Base-by-base conservation (phyloP, 2,797 vertebrate genomes). In the Siniperca undulata region DNA sequence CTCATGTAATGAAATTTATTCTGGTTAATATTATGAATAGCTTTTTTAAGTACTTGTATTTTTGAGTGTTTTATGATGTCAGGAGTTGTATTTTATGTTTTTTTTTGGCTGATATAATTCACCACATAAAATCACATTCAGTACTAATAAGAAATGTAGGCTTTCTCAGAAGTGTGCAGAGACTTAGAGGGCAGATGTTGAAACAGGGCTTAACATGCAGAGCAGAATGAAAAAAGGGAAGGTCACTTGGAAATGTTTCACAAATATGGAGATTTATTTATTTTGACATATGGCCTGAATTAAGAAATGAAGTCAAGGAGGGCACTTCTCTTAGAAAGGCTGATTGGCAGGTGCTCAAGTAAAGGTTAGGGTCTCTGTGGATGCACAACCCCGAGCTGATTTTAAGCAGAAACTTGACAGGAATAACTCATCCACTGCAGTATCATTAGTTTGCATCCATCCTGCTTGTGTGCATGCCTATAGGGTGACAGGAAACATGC, bases 281-380 rank as follows among this genome's bases (percentile, higher is more conserved):
- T 81, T 85, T 65, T 71, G 70, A 88, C 78, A 88, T 72, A 64
- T 77, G 70, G 75, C 77, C 44, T 66, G 68, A 70, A 82, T 81
- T 76, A 62, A 70, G 84, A 70, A 67, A 79, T 71, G 6, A 67
- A 77, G 46, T 70, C 70, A 75, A 73, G 53, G 56, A 82, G 70
- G 73, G 69, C 24, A 34, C 50, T 42, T 70, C 38, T 70, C 61
- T 70, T 20, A 40, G 56, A 85, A 74, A 81, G 60, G 68, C 73
- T 56, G 52, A 13, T 84, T 70, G 82, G 80, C 62, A 68, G 58
- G 72, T 84, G 59, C 65, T 92, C 70, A 81, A 78, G 20, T 61
- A 36, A 76, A 85, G 82, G 82, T 86, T 78, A 13, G 30, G 22
- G 4, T 55, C 50, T 73, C 34, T 64, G 48, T 20, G 60, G 50